phyloP scores from a whole-genome alignment of 1,140 invertebrate genomes.

The Sycophila sp. region DNA sequence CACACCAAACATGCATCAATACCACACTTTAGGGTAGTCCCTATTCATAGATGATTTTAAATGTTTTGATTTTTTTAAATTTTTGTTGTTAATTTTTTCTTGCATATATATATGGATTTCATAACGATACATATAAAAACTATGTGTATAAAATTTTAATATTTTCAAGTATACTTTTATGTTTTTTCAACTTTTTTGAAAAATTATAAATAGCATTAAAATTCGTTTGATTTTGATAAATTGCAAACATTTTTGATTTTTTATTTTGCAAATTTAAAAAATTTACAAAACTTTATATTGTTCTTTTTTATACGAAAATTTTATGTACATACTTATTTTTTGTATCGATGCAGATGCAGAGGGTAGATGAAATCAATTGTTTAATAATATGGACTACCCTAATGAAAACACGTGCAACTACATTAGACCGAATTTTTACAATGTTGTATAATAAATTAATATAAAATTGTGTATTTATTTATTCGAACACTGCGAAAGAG shows the following conservation, averaged over 20 bases:
- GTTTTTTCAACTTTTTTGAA: background rate
- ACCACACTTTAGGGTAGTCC: constrained; percentile 27
- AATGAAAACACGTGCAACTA: constrained; percentile 46
- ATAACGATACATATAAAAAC: too few species aligned
- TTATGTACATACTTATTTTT: constrained; percentile 6
- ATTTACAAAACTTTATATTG: background rate
- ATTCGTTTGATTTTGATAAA: background rate
- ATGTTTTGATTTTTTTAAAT: constrained; percentile 1
- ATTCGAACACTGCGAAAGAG: constrained; percentile 54
- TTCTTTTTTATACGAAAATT: constrained; percentile 6
- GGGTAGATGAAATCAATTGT: background rate
- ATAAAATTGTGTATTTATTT: constrained; percentile 68
- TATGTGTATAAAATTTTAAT: background rate
- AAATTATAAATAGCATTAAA: background rate
- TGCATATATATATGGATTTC: too few species aligned
- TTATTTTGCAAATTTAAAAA: background rate
- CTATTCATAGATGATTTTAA: constrained; percentile 9
- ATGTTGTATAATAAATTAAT: constrained; percentile 66
- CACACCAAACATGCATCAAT: constrained; percentile 21
- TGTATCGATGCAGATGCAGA: background rate
- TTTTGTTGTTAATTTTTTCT: constrained; percentile 19
- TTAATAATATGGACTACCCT: constrained; percentile 41
- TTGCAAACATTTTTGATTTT: background rate
- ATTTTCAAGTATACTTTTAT: background rate
- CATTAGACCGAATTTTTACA: constrained; percentile 66